Conservation (phyloP, 2,888 invertebrate genomes). For the Vanessa cardui region DNA sequence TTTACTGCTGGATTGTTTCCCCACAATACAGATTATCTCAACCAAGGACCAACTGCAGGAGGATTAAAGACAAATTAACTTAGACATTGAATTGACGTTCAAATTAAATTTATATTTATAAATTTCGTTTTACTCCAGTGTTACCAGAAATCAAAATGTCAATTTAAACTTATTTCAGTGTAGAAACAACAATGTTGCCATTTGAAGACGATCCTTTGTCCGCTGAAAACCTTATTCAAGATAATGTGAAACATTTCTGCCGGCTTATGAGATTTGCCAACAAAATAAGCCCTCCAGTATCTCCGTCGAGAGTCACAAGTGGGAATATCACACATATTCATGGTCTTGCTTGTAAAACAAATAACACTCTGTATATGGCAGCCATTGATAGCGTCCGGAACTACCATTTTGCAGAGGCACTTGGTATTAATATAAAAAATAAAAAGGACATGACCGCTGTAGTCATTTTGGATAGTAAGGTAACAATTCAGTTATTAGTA, state of each 20-base stretch:
- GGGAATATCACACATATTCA: slow-evolving; percentile 61
- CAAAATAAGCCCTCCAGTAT: slow-evolving; percentile 62
- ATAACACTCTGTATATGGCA: slow-evolving; percentile 72
- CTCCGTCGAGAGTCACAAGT: slow-evolving; percentile 50
- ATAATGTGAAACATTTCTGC: slow-evolving; percentile 67
- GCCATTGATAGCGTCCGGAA: slow-evolving; percentile 89
- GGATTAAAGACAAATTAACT: not conserved
- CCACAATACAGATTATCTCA: no score
- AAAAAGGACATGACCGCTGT: slow-evolving; percentile 85
- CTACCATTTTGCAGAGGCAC: slow-evolving; percentile 88
- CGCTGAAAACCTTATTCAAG: slow-evolving; percentile 75
- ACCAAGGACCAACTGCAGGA: no score
- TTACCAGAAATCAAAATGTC: not conserved
- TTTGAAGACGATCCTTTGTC: slow-evolving; percentile 79
- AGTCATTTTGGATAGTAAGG: slow-evolving; percentile 88
- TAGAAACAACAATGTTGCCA: slow-evolving; percentile 73
- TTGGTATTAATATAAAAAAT: slow-evolving; percentile 86
- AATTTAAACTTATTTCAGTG: slow-evolving; percentile 50
- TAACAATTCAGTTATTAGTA: slow-evolving; percentile 47
- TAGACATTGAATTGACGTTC: not conserved
- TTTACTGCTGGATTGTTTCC: no score
- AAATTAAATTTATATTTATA: no score
- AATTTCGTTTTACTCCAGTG: no score
- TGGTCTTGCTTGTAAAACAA: slow-evolving; percentile 76
- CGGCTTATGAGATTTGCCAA: slow-evolving; percentile 68